Conservation (phyloP, 1,140 invertebrate species). For the Caerostris darwini region DNA sequence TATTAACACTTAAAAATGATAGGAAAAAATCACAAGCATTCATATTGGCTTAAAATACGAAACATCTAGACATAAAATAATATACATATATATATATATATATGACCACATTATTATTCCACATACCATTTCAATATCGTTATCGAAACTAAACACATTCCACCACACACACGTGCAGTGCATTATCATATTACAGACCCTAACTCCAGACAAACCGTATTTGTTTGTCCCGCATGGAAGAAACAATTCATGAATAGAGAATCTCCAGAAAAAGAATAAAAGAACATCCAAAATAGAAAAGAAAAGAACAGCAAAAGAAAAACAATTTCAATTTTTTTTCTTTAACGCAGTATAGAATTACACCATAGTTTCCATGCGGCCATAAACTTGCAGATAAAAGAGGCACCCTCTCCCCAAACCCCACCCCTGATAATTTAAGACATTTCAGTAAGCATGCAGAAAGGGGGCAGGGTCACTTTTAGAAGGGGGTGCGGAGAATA, state of each 20-base stretch:
- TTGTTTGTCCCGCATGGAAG: not conserved
- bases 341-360: constrained; percentile 40
- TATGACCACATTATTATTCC: not conserved
- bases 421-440: constrained; percentile 38
- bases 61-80: too few relatives aligned
- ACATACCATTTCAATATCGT: not conserved
- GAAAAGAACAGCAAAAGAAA: not conserved
- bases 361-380: not conserved
- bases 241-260: not conserved
- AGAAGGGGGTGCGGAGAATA: not conserved
- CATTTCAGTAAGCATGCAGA: constrained; percentile 29
- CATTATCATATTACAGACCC: constrained; percentile 22
- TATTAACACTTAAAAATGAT: too few relatives aligned
- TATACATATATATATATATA: not conserved
- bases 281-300: not conserved
- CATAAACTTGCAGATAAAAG: constrained; percentile 40
- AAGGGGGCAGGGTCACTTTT: constrained; percentile 17
- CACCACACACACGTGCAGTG: not conserved
- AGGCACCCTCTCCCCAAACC: not conserved
- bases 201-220: not conserved
- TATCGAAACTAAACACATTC: constrained; percentile 19
- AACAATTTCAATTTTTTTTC: constrained; percentile 46
- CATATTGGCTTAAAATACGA: too few relatives aligned
- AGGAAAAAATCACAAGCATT: too few relatives aligned
- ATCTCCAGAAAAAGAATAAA: not conserved